These are phyloP conservation scores for Contarinia nasturtii DNA, from an alignment of 1,140 invertebrate species.

Conservation along the genomic window DNA sequence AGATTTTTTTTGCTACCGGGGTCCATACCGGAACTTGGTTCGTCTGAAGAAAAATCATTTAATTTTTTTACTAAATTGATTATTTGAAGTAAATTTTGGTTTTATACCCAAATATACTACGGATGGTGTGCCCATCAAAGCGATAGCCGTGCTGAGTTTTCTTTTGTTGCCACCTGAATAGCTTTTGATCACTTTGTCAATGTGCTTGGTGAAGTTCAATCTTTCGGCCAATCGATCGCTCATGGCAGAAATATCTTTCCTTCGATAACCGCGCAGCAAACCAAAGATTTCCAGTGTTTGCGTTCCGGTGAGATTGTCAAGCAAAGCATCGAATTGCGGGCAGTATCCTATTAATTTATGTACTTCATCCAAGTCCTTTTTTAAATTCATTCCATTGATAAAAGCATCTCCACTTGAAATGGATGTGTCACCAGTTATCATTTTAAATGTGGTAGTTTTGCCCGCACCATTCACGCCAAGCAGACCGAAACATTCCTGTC, in stretches of 20 bases:
- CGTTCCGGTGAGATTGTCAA: conserved; percentile 57
- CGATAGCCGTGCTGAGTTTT: conserved; percentile 84
- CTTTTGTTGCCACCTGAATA: conserved; percentile 89
- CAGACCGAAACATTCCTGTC: conserved; percentile 72
- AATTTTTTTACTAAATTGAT: no score
- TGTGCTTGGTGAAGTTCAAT: conserved; percentile 25
- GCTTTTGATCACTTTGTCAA: conserved; percentile 30
- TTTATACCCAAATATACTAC: conserved; percentile 23
- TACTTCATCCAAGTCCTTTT: conserved; percentile 30
- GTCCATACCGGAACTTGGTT: conserved; percentile 38
- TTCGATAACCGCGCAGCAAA: conserved; percentile 49
- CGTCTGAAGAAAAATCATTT: no score
- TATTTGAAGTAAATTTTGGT: no score
- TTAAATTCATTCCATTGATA: conserved; percentile 32
- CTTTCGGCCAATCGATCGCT: conserved; percentile 22
- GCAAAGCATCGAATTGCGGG: conserved; percentile 68
- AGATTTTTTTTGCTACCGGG: conserved; percentile 60
- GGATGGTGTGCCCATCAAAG: conserved; percentile 74
- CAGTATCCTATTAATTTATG: conserved; percentile 54
- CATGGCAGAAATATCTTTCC: conserved; percentile 22
- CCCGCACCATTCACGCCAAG: conserved; percentile 72
- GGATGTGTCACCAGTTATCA: conserved; percentile 64
- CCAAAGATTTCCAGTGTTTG: conserved; percentile 60
- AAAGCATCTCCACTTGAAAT: conserved; percentile 30
- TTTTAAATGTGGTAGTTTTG: conserved; percentile 77